These are phyloP conservation scores for Scaeva pyrastri DNA, from an alignment of 2,888 invertebrate genomes.

Conservation along the genomic window DNA sequence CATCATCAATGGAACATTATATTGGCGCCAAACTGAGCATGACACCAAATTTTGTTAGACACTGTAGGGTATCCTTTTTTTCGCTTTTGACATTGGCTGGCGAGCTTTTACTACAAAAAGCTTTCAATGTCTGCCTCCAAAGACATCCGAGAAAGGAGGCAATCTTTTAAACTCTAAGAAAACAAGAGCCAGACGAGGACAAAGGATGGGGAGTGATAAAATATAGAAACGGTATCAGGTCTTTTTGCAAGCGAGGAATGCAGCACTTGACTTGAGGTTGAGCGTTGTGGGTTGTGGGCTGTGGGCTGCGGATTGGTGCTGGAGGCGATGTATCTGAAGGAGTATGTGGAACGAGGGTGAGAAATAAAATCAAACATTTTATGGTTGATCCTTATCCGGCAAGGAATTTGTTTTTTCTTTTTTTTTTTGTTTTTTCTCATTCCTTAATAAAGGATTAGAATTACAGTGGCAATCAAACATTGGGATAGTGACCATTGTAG, in stretches of 20 bases:
- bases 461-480: constrained; percentile 46
- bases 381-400: constrained; percentile 49
- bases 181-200: constrained; percentile 2
- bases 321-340: neutral
- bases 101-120: constrained; percentile 74
- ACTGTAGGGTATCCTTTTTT: constrained; percentile 40
- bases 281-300: neutral
- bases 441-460: constrained; percentile 39
- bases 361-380: constrained; percentile 54
- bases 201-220: constrained; percentile 21
- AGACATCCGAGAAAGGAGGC: neutral
- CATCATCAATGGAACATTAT: constrained; percentile 63
- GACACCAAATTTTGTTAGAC: constrained; percentile 56
- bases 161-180: constrained; percentile 8
- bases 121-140: constrained; percentile 23
- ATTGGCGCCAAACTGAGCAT: constrained; percentile 75
- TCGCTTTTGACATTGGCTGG: neutral
- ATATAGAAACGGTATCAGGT: constrained; percentile 20
- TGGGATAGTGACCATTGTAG: constrained; percentile 51
- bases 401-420: constrained; percentile 3
- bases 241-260: constrained; percentile 10
- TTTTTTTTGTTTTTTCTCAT: constrained; percentile 1
- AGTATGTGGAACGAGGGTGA: neutral
- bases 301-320: neutral
- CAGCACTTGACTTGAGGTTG: constrained; percentile 38